Base-by-base conservation (phyloP, 2,797 vertebrate species). In the Arrhamphus sclerolepis region DNA sequence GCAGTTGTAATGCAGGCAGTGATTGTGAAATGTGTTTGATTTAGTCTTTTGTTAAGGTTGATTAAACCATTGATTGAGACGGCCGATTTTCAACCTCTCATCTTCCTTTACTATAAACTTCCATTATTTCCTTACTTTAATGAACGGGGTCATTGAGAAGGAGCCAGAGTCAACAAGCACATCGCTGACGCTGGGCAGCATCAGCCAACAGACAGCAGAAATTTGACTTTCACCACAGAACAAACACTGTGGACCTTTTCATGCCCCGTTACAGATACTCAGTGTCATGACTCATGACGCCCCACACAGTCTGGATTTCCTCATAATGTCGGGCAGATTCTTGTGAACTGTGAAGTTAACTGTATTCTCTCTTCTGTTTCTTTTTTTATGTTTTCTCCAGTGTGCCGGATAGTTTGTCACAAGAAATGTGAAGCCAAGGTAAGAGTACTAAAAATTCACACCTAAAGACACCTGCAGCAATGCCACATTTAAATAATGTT, bases 361-460 rank as follows among this genome's bases (percentile, higher is more conserved):
- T 53, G 8, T 0, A 41, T 70, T 68, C 57, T 73, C 20, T 72
- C 2, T 52, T 38, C 21, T 34, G 29, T 19, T 16, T 41, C 38
- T 24, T 9, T 53, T 68, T 41, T 66, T 13, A 11, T 56, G 64
- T 53, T 85, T 58, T 72, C 5, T 78, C 34, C 24, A 97, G 96
- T 96, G 78, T 97, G 96, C 87, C 94, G 94, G 48, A 85, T 95
- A 81, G 90, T 93, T 56, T 97, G 96, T 90, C 96, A 97, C 92
- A 94, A 93, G 92, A 96, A 95, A 93, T 97, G 96, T 89, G 95
- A 96, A 90, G 92, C 91, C 71, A 96, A 97, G 96, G 96, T 97
- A 96, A 95, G 95, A 86, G 4, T 54, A 6, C 26, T 42, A 24
- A 14, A 16, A 20, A 13, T 28, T 46, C 26, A 66, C 1, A 0